Conservation (phyloP, 2,888 invertebrate species). For the Lutraria lutraria region DNA sequence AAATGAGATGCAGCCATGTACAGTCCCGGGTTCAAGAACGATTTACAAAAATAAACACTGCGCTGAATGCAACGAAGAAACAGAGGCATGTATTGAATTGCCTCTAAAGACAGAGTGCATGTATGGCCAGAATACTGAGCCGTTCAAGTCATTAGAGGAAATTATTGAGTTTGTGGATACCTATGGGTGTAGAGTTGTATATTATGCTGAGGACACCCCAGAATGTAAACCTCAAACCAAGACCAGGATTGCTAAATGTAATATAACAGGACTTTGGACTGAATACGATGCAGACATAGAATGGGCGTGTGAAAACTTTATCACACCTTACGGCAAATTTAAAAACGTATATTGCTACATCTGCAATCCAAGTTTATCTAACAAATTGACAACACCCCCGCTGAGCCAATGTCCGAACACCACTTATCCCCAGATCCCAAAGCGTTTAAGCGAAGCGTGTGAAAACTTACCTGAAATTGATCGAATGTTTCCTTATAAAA, state of each 20-base stretch:
- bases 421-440: not conserved
- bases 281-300: slow-evolving; percentile 52
- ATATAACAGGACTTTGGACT: slow-evolving; percentile 56
- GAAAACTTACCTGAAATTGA: slow-evolving; percentile 3
- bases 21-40: slow-evolving; percentile 1
- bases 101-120: not conserved
- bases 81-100: slow-evolving; percentile 16
- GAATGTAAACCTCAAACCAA: not conserved
- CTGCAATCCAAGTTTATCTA: slow-evolving; percentile 57
- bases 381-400: not conserved
- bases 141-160: not conserved
- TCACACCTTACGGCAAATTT: slow-evolving; percentile 20
- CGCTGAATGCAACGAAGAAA: slow-evolving; percentile 40
- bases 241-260: slow-evolving; percentile 24
- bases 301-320: slow-evolving; percentile 55
- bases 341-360: slow-evolving; percentile 62
- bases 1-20: slow-evolving; percentile 22
- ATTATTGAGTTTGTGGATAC: not conserved
- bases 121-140: too few species aligned
- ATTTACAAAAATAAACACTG: slow-evolving; percentile 47
- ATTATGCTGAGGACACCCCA: not conserved
- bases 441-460: not conserved
- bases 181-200: not conserved
- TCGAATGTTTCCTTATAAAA: slow-evolving; percentile 38
- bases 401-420: not conserved